Evolutionary conservation across 2,113 vertebrate genomes (phyloP), one percentile per base, ranked within the genome.

Genomic region (Tenrec ecaudatus): DNA sequence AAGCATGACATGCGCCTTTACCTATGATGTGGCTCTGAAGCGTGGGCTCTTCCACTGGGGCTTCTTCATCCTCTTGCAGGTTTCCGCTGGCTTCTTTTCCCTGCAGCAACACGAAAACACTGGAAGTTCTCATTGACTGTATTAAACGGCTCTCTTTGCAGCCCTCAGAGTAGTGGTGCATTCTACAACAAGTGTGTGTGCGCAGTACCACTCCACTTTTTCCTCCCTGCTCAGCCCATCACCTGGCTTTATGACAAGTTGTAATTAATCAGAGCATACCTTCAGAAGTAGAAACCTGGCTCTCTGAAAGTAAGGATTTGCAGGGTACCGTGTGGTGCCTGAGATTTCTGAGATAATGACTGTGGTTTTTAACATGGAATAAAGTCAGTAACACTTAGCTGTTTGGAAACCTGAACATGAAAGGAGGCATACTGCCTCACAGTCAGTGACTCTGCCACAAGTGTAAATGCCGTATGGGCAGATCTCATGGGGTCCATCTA

Each of bases 1-100:
- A 22, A 82, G 57, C 15, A 60, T 73, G 22, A 86, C 10, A 23
- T 25, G 38, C 69, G 58, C 75, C 78, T 95, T 97, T 98, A 99
- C 99, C 99, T 96, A 99, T 98, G 96, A 98, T 96, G 95, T 98
- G 98, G 97, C 98, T 99, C 97, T 99, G 99, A 98, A 98, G 98
- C 23, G 98, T 90, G 29, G 98, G 91, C 38, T 98, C 98, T 75
- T 96, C 92, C 88, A 98, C 92, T 93, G 96, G 92, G 75, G 97
- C 97, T 68, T 98, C 98, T 89, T 98, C 98, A 80, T 98, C 98
- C 91, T 99, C 98, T 96, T 95, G 97, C 92, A 98, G 93, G 96
- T 98, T 98, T 98, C 98, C 97, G 97, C 97, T 86, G 95, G 98
- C 97, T 82, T 98, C 94, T 92, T 98, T 98, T 71, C 98, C 97